These are phyloP conservation scores for Coracopsis vasa DNA, from an alignment of 2,113 vertebrate genomes.

Conservation along the genomic window DNA sequence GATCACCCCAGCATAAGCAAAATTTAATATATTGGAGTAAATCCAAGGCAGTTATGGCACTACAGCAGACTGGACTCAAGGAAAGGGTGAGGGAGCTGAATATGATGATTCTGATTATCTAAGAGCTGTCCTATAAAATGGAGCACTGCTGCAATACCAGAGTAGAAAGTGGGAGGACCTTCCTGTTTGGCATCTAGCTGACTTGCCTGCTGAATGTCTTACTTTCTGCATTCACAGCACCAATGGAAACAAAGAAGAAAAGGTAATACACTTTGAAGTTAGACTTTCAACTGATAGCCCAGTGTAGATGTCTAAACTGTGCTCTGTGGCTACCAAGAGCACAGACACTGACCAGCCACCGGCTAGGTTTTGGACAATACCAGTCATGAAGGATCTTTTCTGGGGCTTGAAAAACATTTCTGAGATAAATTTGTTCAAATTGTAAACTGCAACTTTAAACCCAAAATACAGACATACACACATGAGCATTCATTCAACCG, in stretches of 20 bases:
- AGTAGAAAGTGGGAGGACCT: neutral
- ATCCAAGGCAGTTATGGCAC: fast-evolving
- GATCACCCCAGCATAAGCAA: neutral
- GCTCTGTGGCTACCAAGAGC: neutral
- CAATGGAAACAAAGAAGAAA: neutral
- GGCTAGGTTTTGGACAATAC: neutral
- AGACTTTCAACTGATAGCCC: neutral
- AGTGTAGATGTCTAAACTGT: neutral
- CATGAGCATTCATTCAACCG: fast-evolving
- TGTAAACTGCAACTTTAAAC: neutral
- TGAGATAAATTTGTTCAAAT: neutral
- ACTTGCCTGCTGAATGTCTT: neutral
- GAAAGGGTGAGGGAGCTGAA: neutral
- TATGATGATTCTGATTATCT: neutral
- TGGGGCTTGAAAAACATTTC: neutral
- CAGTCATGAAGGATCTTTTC: neutral
- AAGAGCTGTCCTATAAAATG: neutral
- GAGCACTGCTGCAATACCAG: neutral
- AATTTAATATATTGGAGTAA: neutral
- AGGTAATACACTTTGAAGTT: neutral
- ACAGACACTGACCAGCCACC: neutral
- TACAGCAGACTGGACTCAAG: neutral
- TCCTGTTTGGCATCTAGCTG: neutral
- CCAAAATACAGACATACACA: neutral
- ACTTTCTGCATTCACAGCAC: neutral